Percentiles rank a stretch among this genome's conserved stretches.
Evolutionary conservation across 2,113 vertebrate species (phyloP).

Genomic region (Nycticryphes semicollaris): DNA sequence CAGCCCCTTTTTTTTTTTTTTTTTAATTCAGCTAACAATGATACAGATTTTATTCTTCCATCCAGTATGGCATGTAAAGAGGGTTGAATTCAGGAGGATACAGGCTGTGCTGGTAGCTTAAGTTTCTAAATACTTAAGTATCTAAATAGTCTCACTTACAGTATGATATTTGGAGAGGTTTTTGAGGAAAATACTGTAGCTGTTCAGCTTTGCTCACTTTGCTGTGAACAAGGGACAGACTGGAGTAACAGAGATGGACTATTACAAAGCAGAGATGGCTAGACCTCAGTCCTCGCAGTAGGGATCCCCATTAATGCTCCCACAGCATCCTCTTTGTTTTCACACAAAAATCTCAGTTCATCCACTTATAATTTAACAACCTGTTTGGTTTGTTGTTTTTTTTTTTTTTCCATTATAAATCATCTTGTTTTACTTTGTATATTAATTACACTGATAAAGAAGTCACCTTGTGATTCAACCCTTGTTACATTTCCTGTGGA

Average conservation of each 20-base stretch:
- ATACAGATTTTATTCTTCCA: not conserved
- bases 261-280: not conserved
- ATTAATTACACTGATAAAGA: not conserved
- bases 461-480: not conserved
- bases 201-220: not conserved
- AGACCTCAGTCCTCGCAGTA: not conserved
- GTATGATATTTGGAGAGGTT: not conserved
- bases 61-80: not conserved
- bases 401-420: not conserved
- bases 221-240: not conserved
- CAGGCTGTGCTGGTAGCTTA: not conserved
- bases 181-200: not conserved
- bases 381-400: too few species aligned
- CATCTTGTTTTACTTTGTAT: not conserved
- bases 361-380: not conserved
- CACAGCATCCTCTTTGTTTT: not conserved
- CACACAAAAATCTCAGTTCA: not conserved
- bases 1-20: not conserved
- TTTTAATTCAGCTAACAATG: not conserved
- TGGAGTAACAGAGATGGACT: not conserved
- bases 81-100: not conserved
- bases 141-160: not conserved
- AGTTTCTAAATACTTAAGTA: not conserved
- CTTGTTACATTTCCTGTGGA: not conserved
- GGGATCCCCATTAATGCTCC: not conserved